These are phyloP conservation scores for Belonocnema kinseyi DNA, from an alignment of 1,140 invertebrate species.

Conservation along the genomic window DNA sequence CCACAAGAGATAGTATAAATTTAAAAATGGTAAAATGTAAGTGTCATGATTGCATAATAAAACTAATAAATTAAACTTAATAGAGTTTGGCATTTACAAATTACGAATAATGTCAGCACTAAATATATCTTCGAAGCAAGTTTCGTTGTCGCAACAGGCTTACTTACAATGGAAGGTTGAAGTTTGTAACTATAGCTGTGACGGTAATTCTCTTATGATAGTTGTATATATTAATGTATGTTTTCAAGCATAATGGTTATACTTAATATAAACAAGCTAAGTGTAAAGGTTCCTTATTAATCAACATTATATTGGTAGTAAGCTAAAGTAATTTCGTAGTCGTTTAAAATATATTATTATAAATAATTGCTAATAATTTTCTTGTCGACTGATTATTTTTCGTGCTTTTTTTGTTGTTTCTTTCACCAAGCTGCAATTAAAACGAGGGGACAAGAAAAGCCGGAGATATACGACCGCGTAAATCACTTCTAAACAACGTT, in stretches of 20 bases:
- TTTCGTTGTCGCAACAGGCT: not conserved
- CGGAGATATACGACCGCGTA: slow-evolving; percentile 22
- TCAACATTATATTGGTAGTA: too few species aligned
- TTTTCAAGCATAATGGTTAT: not conserved
- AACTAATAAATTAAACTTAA: too few species aligned
- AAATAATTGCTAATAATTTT: not conserved
- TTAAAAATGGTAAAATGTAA: too few species aligned
- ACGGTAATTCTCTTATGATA: not conserved
- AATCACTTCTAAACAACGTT: slow-evolving; percentile 31
- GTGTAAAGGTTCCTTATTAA: too few species aligned
- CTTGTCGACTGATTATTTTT: not conserved
- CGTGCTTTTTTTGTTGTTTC: not conserved
- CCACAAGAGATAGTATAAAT: too few species aligned
- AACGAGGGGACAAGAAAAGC: slow-evolving; percentile 25
- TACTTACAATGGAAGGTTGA: not conserved
- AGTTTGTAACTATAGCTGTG: slow-evolving; percentile 2
- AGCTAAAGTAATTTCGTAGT: too few species aligned
- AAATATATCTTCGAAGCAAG: not conserved
- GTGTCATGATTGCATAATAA: too few species aligned
- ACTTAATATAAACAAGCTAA: too few species aligned
- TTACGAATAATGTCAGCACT: too few species aligned
- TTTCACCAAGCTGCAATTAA: slow-evolving; percentile 3
- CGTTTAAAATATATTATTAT: too few species aligned
- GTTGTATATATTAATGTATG: not conserved
- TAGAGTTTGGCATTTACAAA: too few species aligned